These are phyloP conservation scores for Nothobranchius furzeri DNA, from an alignment of 2,113 vertebrate species.

Conservation along the genomic window DNA sequence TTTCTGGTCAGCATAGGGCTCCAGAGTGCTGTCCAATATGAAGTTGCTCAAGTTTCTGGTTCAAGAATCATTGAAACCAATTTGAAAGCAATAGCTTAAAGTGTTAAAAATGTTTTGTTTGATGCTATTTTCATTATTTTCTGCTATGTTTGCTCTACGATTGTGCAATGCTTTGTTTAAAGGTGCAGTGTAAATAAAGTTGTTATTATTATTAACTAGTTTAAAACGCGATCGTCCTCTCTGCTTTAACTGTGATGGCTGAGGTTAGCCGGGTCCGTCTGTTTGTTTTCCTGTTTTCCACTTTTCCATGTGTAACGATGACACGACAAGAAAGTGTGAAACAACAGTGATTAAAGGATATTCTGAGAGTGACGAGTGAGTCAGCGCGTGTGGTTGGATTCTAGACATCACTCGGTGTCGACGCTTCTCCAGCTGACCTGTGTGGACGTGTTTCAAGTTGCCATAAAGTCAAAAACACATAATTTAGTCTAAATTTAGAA, in stretches of 20 bases:
- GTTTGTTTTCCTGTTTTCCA: slow-evolving; percentile 55
- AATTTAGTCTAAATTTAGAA: slow-evolving; percentile 50
- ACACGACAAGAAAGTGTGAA: slow-evolving; percentile 57
- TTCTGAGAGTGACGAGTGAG: slow-evolving; percentile 23
- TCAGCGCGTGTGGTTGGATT: slow-evolving; percentile 36
- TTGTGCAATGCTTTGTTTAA: too few species aligned
- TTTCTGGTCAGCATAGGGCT: too few species aligned
- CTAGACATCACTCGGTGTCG: slow-evolving; percentile 20
- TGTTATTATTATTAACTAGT: too few species aligned
- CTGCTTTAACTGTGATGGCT: neutral
- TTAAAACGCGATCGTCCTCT: neutral
- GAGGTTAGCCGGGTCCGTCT: neutral
- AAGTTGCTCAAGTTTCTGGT: too few species aligned
- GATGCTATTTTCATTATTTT: too few species aligned
- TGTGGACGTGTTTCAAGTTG: slow-evolving; percentile 41
- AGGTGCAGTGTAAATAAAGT: too few species aligned
- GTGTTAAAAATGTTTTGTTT: too few species aligned
- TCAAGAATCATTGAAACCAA: too few species aligned
- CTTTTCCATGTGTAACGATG: slow-evolving; percentile 54
- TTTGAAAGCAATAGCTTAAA: too few species aligned
- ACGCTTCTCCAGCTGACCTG: slow-evolving; percentile 30
- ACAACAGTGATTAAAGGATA: slow-evolving; percentile 74
- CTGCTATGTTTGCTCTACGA: too few species aligned
- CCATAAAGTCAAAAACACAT: slow-evolving; percentile 54
- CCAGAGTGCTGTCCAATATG: too few species aligned